These are phyloP conservation scores for Pelosia muscerda DNA, from an alignment of 2,888 invertebrate species.

Conservation along the genomic window DNA sequence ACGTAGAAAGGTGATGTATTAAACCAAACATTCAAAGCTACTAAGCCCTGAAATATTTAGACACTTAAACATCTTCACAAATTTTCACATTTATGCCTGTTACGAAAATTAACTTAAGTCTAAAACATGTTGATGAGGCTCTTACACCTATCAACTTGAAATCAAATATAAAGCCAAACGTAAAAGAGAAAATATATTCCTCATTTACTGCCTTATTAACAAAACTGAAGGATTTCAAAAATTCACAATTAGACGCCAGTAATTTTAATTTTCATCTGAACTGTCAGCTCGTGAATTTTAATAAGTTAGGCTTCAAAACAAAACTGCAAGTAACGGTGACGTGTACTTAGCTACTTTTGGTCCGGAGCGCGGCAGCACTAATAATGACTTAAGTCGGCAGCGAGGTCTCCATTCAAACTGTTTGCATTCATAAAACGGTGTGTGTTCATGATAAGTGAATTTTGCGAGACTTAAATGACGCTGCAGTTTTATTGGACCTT, in stretches of 20 bases:
- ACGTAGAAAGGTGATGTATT: too few species aligned
- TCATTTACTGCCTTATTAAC: neutral
- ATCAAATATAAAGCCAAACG: too few species aligned
- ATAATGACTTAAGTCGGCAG: conserved; percentile 36
- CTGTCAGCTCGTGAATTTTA: conserved; percentile 22
- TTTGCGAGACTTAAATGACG: conserved; percentile 6
- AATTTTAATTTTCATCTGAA: neutral
- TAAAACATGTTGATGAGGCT: neutral
- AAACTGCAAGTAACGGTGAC: conserved; percentile 60
- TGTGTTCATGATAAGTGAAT: conserved; percentile 16
- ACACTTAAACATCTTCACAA: too few species aligned
- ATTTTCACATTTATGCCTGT: too few species aligned
- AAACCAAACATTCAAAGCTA: too few species aligned
- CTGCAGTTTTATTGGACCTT: neutral
- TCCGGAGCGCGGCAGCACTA: conserved; percentile 3
- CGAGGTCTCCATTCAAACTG: conserved; percentile 33
- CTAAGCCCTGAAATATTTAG: too few species aligned
- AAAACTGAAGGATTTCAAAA: neutral
- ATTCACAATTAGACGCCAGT: neutral
- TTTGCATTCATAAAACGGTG: conserved; percentile 18
- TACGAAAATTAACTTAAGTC: too few species aligned
- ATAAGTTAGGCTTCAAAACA: conserved; percentile 54
- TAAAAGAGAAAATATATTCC: neutral
- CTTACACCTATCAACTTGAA: too few species aligned
- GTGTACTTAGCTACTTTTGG: conserved; percentile 6